phyloP scores from a whole-genome alignment of 30 jellyfish, hydroid and myxozoan species.

The Aurelia sp. region DNA sequence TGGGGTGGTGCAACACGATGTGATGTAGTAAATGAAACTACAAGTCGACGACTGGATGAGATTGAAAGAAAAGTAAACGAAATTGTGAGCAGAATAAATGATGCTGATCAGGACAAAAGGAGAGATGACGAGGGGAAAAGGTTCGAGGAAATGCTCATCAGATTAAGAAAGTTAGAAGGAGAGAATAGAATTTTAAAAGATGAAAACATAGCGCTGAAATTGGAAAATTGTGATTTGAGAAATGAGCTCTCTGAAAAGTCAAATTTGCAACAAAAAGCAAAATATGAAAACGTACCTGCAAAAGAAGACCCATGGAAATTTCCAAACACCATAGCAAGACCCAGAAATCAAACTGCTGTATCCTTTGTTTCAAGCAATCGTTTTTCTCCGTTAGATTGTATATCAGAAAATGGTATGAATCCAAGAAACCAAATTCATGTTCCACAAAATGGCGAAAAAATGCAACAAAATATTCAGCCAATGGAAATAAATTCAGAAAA shows the following conservation, averaged over 20 bases:
- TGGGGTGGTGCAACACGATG: background rate
- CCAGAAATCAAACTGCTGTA: too few species aligned
- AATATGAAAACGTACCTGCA: too few species aligned
- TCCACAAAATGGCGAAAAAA: too few species aligned
- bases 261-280: too few species aligned
- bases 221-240: conserved; percentile 26
- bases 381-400: too few species aligned
- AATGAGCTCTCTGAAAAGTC: background rate
- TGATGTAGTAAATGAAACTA: background rate
- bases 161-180: conserved; percentile 7
- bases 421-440: too few species aligned
- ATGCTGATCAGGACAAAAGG: conserved; percentile 11
- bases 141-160: background rate
- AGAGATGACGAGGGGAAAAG: conserved; percentile 11
- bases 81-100: conserved; percentile 17
- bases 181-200: conserved; percentile 13
- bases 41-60: conserved; percentile 11
- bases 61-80: background rate
- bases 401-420: too few species aligned
- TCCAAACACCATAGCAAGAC: too few species aligned
- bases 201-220: conserved; percentile 25
- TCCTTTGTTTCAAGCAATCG: too few species aligned
- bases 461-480: too few species aligned
- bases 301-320: too few species aligned
- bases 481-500: too few species aligned